Percentiles rank a stretch among this genome's conserved stretches.
These are phyloP conservation scores for Epinotia brunnichana DNA, from an alignment of 2,888 invertebrate genomes.

Conservation along the genomic window DNA sequence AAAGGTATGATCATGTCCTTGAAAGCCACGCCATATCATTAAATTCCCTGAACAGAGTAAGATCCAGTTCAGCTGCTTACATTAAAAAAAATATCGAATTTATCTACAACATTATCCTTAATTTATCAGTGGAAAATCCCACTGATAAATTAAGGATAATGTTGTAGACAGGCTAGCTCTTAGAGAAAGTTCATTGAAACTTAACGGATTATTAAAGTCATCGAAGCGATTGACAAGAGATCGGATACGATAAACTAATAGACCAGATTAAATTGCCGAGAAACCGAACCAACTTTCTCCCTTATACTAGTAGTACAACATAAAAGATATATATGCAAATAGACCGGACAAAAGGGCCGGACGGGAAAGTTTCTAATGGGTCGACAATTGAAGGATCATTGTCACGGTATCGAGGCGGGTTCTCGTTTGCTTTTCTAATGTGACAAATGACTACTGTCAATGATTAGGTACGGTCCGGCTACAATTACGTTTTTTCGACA, in stretches of 20 bases:
- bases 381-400: constrained; percentile 11
- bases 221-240: constrained; percentile 3
- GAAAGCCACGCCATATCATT: too few species aligned
- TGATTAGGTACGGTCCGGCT: not conserved
- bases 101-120: too few species aligned
- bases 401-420: constrained; percentile 9
- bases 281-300: constrained; percentile 18
- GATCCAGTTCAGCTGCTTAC: not conserved
- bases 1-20: too few species aligned
- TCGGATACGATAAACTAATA: constrained; percentile 18
- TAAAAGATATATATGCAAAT: constrained; percentile 22
- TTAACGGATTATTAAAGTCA: not conserved
- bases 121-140: too few species aligned
- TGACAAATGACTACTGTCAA: constrained; percentile 1
- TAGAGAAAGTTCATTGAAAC: constrained; percentile 20
- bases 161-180: too few species aligned
- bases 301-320: not conserved
- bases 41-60: not conserved
- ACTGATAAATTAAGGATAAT: too few species aligned
- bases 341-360: constrained; percentile 21
- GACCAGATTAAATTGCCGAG: constrained; percentile 16
- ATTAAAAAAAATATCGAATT: too few species aligned
- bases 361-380: constrained; percentile 24
- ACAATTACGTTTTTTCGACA: not conserved
- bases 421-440: not conserved